Conservation (phyloP, 2,888 invertebrate species). For the Tuta absoluta region DNA sequence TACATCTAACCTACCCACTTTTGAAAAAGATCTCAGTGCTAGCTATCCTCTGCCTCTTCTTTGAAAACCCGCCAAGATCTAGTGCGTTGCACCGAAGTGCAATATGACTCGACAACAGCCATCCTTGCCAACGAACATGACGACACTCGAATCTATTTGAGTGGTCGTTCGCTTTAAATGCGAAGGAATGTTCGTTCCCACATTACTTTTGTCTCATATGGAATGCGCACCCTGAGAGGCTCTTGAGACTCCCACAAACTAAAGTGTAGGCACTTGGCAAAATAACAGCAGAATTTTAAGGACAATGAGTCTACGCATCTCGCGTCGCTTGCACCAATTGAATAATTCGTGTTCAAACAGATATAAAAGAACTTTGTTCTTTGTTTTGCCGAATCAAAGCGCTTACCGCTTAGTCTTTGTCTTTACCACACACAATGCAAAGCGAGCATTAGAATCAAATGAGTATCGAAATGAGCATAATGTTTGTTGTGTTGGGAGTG, state of each 20-base stretch:
- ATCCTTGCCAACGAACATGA: slow-evolving; percentile 65
- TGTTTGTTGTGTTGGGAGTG: slow-evolving; percentile 20
- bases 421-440: slow-evolving; percentile 13
- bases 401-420: slow-evolving; percentile 12
- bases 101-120: slow-evolving; percentile 60
- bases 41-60: slow-evolving; percentile 7
- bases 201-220: slow-evolving; percentile 10
- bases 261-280: background rate
- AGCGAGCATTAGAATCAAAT: slow-evolving; percentile 20
- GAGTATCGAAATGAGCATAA: slow-evolving; percentile 18
- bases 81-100: slow-evolving; percentile 45
- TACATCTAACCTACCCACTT: too few relatives aligned
- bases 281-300: background rate
- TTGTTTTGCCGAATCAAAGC: slow-evolving; percentile 9
- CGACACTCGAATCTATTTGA: slow-evolving; percentile 49
- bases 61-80: background rate
- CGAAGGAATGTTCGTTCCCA: slow-evolving; percentile 25
- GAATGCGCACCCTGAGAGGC: slow-evolving; percentile 8
- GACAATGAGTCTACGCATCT: background rate
- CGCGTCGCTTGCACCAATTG: background rate
- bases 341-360: slow-evolving; percentile 1
- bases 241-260: background rate
- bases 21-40: too few relatives aligned
- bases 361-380: background rate
- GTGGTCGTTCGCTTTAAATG: slow-evolving; percentile 45